Base-by-base conservation (phyloP, 2,797 vertebrate genomes). In the Falco cherrug region DNA sequence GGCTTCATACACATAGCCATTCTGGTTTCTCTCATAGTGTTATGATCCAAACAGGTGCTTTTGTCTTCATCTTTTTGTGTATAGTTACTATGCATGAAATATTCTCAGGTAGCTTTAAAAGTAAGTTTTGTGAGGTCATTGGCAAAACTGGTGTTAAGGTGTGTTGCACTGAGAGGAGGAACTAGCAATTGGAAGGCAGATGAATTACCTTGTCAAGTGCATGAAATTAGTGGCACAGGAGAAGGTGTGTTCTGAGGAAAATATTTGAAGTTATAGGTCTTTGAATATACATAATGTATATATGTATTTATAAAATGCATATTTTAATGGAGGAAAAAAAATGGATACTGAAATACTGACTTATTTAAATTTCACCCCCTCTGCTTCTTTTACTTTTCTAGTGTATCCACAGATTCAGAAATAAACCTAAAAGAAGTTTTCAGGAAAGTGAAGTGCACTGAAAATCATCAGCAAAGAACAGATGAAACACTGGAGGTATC, bases 401-500 rank as follows among this genome's bases (percentile, higher is more conserved):
- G 98, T 45, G 25, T 91, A 78, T 92, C 94, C 20, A 5, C 33
- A 47, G 86, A 91, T 60, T 94, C 97, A 13, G 9, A 88, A 74
- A 54, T 63, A 67, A 95, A 97, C 47, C 82, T 93, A 47, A 88
- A 96, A 88, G 94, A 96, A 56, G 56, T 83, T 84, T 81, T 84
- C 84, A 87, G n/a, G 75, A 95, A 93, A 85, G 84, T 63, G 51
- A 81, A 85, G 13, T 35, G 63, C 47, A 20, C 51, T 64, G 95
- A 92, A 97, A 96, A 31, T 87, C 59, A 80, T 80, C 88, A 94
- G 47, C 96, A 96, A 83, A 93, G 53, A 69, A 3, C 63, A 41
- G 85, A 89, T 68, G 54, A 48, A 88, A 10, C 85, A 74, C 5
- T 84, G 70, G 84, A 98, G 98, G 98, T 98, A 98, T 80, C 22